A percentile compares a stretch with the other conserved stretches of the same genome.
Evolutionary conservation across 2,113 vertebrate genomes (phyloP).

Genomic region (Aix galericulata): DNA sequence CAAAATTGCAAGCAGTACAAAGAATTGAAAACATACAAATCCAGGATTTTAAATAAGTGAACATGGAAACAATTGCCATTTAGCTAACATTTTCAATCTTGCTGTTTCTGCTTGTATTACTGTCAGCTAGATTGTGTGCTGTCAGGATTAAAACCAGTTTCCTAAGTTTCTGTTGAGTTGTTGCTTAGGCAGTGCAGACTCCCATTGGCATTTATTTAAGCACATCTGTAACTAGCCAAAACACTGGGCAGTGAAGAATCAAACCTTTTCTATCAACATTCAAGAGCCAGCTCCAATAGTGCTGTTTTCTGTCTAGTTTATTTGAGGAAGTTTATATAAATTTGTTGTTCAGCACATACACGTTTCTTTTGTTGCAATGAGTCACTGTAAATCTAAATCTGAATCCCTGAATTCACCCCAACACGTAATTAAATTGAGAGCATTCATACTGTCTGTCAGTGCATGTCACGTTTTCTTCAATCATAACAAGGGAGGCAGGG

Average conservation of each 20-base stretch:
- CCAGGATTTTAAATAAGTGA: background rate
- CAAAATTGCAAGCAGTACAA: background rate
- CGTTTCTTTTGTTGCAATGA: background rate
- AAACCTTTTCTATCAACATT: background rate
- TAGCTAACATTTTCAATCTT: background rate
- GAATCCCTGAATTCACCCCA: background rate
- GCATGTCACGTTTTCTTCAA: background rate
- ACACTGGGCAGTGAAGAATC: background rate
- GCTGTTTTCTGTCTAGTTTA: background rate
- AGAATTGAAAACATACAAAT: background rate
- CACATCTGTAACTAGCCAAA: background rate
- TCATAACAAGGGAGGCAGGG: too few species aligned
- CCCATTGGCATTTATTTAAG: background rate
- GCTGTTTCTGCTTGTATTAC: background rate
- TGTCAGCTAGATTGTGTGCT: background rate
- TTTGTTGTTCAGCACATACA: background rate
- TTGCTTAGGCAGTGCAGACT: background rate
- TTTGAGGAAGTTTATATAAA: background rate
- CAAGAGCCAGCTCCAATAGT: background rate
- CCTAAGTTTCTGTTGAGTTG: background rate
- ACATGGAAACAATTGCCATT: background rate
- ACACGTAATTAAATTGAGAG: background rate
- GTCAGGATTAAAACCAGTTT: background rate
- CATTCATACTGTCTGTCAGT: background rate
- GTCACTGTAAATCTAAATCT: background rate